phyloP scores from a whole-genome alignment of 2,113 vertebrate species.

The Vanacampus margaritifer region DNA sequence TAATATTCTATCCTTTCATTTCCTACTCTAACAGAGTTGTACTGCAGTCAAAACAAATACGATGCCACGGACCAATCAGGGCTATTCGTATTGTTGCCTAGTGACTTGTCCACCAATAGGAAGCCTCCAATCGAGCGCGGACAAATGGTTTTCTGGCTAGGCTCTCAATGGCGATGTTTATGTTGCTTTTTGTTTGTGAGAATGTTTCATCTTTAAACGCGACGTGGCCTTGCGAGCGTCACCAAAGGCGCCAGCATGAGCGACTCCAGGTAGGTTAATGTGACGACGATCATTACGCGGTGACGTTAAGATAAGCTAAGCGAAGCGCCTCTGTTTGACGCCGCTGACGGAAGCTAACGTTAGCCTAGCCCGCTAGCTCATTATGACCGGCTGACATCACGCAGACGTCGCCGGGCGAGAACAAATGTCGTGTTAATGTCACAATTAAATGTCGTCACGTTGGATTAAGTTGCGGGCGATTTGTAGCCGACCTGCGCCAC shows the following conservation, averaged over 20 bases:
- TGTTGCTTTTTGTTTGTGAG: neutral
- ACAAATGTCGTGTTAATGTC: neutral
- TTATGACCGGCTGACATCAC: neutral
- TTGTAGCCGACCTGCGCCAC: neutral
- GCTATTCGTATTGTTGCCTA: slow-evolving; percentile 21
- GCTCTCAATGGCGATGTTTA: too few species aligned
- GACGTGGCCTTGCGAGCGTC: neutral
- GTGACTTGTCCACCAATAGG: slow-evolving; percentile 44
- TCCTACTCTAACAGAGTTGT: too few species aligned
- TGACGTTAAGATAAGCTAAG: neutral
- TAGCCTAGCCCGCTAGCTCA: slow-evolving; percentile 2
- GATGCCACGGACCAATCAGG: slow-evolving; percentile 35
- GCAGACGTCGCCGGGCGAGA: neutral
- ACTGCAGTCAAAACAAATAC: too few species aligned
- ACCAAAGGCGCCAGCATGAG: neutral
- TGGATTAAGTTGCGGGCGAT: neutral
- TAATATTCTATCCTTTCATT: too few species aligned
- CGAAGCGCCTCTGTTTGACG: neutral
- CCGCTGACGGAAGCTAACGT: neutral
- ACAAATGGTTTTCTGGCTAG: slow-evolving; percentile 30
- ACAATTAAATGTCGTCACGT: slow-evolving; percentile 2
- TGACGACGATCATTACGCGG: neutral
- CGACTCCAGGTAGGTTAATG: neutral
- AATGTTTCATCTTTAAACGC: neutral
- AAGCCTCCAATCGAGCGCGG: slow-evolving; percentile 28